A percentile compares a stretch with the other conserved stretches of the same genome.
Conservation (phyloP, 1,140 invertebrate species). For the Aphelinus certus region DNA sequence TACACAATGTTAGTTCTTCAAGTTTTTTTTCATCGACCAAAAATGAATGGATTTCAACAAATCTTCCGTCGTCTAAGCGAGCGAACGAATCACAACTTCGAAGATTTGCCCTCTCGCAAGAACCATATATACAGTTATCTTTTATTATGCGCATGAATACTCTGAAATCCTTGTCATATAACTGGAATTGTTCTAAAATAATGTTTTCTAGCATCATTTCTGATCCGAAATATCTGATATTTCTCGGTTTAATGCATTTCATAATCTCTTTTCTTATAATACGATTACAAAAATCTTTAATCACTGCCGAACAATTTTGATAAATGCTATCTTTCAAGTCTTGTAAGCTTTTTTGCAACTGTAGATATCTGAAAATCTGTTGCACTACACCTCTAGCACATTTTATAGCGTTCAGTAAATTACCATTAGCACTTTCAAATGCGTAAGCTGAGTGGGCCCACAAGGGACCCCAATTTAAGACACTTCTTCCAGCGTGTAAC, state of each 20-base stretch:
- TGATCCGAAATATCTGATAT: not conserved
- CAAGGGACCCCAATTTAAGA: slow-evolving; percentile 33
- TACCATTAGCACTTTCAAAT: slow-evolving; percentile 37
- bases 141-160: no score
- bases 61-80: no score
- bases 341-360: not conserved
- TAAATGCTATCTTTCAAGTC: not conserved
- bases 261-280: not conserved
- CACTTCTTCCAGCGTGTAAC: slow-evolving; percentile 31
- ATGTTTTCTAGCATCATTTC: no score
- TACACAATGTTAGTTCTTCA: no score
- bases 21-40: no score
- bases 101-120: no score
- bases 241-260: not conserved
- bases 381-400: slow-evolving; percentile 31
- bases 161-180: no score
- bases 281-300: not conserved
- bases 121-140: no score
- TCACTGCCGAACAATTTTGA: not conserved
- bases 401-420: slow-evolving; percentile 24
- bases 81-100: no score
- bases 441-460: slow-evolving; percentile 30
- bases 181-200: no score
- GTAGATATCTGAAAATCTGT: slow-evolving; percentile 32
- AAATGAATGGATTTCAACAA: no score